Percentiles rank a stretch among this genome's conserved stretches.
phyloP scores from a whole-genome alignment of 2,888 invertebrate species.

The Tupiocoris notatus region DNA sequence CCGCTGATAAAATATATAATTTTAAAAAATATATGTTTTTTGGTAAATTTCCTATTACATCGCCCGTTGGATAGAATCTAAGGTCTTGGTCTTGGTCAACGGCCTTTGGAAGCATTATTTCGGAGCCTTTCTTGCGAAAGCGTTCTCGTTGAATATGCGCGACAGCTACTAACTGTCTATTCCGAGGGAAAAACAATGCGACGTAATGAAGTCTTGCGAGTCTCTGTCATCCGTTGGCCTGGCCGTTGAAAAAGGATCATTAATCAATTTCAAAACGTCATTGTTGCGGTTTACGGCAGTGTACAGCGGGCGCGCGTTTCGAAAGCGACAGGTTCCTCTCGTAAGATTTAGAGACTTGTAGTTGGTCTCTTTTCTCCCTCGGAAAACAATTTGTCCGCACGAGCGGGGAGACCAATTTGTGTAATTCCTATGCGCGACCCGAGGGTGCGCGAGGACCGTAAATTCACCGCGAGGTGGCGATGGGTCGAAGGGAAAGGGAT shows the following conservation, averaged over 20 bases:
- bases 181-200: background rate
- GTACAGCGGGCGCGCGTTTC: background rate
- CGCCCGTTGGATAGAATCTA: too few relatives aligned
- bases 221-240: background rate
- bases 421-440: conserved; percentile 35
- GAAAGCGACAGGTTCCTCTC: background rate
- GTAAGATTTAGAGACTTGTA: conserved; percentile 37
- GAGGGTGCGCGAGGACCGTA: background rate
- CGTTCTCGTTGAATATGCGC: background rate
- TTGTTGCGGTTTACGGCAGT: background rate
- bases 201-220: background rate
- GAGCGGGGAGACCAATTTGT: conserved; percentile 32
- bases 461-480: background rate
- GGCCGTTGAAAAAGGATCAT: background rate
- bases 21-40: too few relatives aligned
- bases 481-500: background rate
- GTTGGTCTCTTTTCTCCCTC: conserved; percentile 35
- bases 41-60: too few relatives aligned
- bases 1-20: too few relatives aligned
- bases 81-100: too few relatives aligned
- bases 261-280: background rate
- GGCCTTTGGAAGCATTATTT: too few relatives aligned
- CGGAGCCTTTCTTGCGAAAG: too few relatives aligned
- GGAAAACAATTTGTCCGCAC: conserved; percentile 44
- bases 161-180: background rate